Evolutionary conservation across 2,888 invertebrate species (phyloP).

Genomic region (Netelia inedita): DNA sequence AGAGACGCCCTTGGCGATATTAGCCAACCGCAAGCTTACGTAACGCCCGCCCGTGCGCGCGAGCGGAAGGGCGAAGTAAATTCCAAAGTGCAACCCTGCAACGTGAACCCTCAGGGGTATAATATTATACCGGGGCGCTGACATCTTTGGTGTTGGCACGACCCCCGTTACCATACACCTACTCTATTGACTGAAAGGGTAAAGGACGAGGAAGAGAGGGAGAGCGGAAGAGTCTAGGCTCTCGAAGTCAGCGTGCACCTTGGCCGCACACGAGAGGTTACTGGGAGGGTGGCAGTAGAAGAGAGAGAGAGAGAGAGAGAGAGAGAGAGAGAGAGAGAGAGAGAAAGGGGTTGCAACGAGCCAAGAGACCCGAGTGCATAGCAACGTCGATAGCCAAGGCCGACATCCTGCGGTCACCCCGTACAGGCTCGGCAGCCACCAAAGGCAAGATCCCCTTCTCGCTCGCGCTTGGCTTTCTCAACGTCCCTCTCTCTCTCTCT

Average conservation of each 20-base stretch:
- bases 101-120: slow-evolving; percentile 70
- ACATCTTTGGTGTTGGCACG: slow-evolving; percentile 80
- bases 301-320: slow-evolving; percentile 5
- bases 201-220: slow-evolving; percentile 60
- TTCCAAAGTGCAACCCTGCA: slow-evolving; percentile 75
- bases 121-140: slow-evolving; percentile 79
- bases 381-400: slow-evolving; percentile 82
- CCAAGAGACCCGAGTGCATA: slow-evolving; percentile 65
- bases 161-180: slow-evolving; percentile 77
- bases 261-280: slow-evolving; percentile 67
- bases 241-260: slow-evolving; percentile 57
- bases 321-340: slow-evolving; percentile 28
- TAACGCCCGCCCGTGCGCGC: slow-evolving; percentile 42
- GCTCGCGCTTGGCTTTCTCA: slow-evolving; percentile 34
- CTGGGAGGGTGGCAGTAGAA: slow-evolving; percentile 1
- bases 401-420: slow-evolving; percentile 83
- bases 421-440: slow-evolving; percentile 78
- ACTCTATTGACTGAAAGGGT: slow-evolving; percentile 53
- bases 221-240: slow-evolving; percentile 25
- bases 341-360: slow-evolving; percentile 52
- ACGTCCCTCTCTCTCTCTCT: slow-evolving; percentile 43
- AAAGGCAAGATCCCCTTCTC: slow-evolving; percentile 78
- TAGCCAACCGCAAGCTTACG: slow-evolving; percentile 76
- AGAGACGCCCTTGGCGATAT: slow-evolving; percentile 70
- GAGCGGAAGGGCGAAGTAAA: slow-evolving; percentile 70